Percentiles rank a stretch among this genome's conserved stretches.
phyloP scores from a whole-genome alignment of 2,113 vertebrate species.

The Channa maculata region DNA sequence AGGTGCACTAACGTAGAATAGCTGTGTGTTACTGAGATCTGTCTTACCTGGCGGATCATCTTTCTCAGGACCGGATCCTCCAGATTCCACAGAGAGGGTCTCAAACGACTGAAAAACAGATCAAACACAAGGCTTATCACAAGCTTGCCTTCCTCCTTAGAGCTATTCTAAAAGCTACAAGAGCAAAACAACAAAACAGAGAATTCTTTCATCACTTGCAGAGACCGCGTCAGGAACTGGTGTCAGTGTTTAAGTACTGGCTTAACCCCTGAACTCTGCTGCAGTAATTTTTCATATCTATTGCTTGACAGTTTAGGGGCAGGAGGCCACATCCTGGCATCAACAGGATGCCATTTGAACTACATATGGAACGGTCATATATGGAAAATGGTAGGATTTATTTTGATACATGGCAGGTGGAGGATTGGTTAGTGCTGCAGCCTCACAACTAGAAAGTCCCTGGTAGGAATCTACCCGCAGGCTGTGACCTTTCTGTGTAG shows the following conservation, averaged over 20 bases:
- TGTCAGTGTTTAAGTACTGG: constrained; percentile 28
- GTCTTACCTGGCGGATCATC: constrained; percentile 89
- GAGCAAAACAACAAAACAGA: constrained; percentile 61
- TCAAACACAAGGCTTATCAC: constrained; percentile 49
- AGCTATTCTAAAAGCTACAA: constrained; percentile 29
- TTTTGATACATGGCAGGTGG: too few species aligned
- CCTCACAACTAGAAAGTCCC: too few species aligned
- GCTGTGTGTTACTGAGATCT: constrained; percentile 29
- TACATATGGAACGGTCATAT: too few species aligned
- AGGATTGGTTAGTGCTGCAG: too few species aligned
- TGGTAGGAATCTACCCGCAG: too few species aligned
- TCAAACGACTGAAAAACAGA: constrained; percentile 89
- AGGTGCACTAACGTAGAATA: constrained; percentile 29
- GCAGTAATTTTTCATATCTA: background rate
- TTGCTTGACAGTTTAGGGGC: constrained; percentile 32
- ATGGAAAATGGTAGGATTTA: background rate
- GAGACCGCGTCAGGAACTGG: constrained; percentile 24
- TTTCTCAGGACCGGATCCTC: constrained; percentile 89
- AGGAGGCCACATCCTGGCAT: constrained; percentile 25
- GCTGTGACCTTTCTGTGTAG: too few species aligned
- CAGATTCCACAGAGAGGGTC: constrained; percentile 92
- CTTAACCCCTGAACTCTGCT: constrained; percentile 46
- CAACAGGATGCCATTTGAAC: background rate
- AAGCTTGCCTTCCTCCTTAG: constrained; percentile 44
- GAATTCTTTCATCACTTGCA: constrained; percentile 32